phyloP scores from a whole-genome alignment of 2,113 vertebrate species.

The Rhizomys pruinosus region DNA sequence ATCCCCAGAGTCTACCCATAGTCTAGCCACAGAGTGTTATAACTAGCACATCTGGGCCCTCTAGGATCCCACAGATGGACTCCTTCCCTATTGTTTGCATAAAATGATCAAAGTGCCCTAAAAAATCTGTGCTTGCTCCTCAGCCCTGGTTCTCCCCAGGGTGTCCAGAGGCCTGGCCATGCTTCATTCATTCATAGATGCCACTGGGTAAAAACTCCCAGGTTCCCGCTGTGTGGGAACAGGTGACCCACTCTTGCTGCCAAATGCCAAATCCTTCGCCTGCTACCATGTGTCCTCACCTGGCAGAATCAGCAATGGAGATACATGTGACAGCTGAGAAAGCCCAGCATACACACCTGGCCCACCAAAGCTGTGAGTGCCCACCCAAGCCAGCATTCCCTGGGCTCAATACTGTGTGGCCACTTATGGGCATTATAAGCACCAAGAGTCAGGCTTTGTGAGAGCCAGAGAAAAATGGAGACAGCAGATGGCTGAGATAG shows the following conservation, averaged over 20 bases:
- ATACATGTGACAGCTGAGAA: neutral
- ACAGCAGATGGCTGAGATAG: neutral
- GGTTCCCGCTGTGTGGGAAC: neutral
- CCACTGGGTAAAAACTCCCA: neutral
- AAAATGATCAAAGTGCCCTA: neutral
- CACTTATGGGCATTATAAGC: neutral
- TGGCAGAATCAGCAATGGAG: neutral
- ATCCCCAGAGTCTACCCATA: neutral
- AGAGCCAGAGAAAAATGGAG: neutral
- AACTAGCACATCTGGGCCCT: neutral
- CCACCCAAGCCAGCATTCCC: too few species aligned
- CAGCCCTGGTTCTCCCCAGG: neutral
- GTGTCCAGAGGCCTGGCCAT: too few species aligned
- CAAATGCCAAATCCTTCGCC: neutral
- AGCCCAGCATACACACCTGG: neutral
- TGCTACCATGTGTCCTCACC: neutral
- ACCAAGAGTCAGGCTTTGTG: neutral
- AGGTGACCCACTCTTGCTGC: neutral
- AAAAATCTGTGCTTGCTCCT: neutral
- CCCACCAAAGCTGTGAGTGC: neutral
- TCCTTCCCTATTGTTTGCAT: neutral
- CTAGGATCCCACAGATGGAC: neutral
- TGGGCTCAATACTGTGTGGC: neutral
- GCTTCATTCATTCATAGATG: neutral
- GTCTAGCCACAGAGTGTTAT: neutral